Base-by-base conservation (phyloP, 2,113 vertebrate genomes). In the Ailurus styani region DNA sequence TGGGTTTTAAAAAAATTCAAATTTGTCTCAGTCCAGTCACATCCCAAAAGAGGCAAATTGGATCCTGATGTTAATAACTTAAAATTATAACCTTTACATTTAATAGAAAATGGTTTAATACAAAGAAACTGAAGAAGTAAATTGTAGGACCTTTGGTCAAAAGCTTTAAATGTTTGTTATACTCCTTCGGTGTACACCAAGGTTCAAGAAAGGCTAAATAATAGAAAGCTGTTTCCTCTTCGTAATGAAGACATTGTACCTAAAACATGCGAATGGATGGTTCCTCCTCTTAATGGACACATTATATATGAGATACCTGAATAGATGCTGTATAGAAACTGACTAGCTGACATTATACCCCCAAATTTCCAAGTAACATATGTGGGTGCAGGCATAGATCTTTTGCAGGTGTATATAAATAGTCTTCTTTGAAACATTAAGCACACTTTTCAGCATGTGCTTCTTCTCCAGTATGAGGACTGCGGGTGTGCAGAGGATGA, bases 361-460 rank as follows among this genome's bases (percentile, higher is more conserved):
- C 34, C 37, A 47, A 20, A 86, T 83, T 15, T 62, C 27, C 75
- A 55, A 25, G n/a, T 31, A 73, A 60, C 37, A 62, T 60, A 68
- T 68, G 37, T 42, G 60, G 84, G 64, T 12, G 6, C 17, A 70
- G 68, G 25, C 37, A 45, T 79, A 52, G 25, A 20, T 18, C 81
- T 93, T 45, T 89, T 97, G 73, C 25, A 21, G 18, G 89, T 90
- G 21, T 83, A 37, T 40, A 27, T 40, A n/a, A 77, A 91, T 34
- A 97, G 97, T 97, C 82, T 85, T 70, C 50, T 90, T 78, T 87
- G 52, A 90, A 78, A 82, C 77, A 52, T 77, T 94, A 84, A 23
- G 94, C 47, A 15, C 96, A 62, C 88, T 93, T 90, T 94, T 95
- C 90, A 47, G 7, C 10, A 10, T n/a, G 34, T 1, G 27, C 21